Evolutionary conservation across 2,113 vertebrate species (phyloP), one percentile per base, ranked within the genome.

Genomic region (Pollachius pollachius): DNA sequence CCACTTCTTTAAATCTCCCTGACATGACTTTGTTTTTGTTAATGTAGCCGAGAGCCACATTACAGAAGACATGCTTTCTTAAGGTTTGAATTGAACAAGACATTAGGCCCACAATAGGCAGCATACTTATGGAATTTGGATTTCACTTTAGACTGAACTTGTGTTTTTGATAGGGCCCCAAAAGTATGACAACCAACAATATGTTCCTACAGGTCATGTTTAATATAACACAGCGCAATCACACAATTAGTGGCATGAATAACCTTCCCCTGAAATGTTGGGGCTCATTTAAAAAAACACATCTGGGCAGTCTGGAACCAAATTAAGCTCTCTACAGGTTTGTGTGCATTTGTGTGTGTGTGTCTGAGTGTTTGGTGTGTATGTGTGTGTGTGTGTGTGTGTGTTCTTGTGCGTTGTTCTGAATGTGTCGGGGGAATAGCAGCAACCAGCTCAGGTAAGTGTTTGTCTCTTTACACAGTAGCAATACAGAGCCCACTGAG

Each of bases 171-270:
- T 11, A 41, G 11, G 12, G 8, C 41, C 60, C 18, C 63, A 27
- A 88, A 61, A 66, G 85, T 75, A 79, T 15, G 4, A 77, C 65
- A 78, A 73, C 23, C 72, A 13, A 63, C 68, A 65, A 68, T 88
- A 69, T 85, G 30, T 78, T 76, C 76, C 78, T 68, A 84, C 75
- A 72, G 74, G 81, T 83, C 87, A 81, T 88, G 85, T 90, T 89
- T 74, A 81, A 81, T 82, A 86, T 81, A 60, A 59, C 72, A 84
- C 76, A 84, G 21, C 52, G 17, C 66, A 79, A 71, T 59, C 78
- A 87, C 75, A 86, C 83, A 87, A 81, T 86, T 82, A 85, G 67
- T 70, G 80, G 70, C 69, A 81, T 60, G 76, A 60, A 76, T 78
- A 77, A 60, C 62, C 37, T 62, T 72, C 74, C 75, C 67, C 75